These are phyloP conservation scores for Watsonalla cultraria DNA, from an alignment of 2,888 invertebrate species.

Conservation along the genomic window DNA sequence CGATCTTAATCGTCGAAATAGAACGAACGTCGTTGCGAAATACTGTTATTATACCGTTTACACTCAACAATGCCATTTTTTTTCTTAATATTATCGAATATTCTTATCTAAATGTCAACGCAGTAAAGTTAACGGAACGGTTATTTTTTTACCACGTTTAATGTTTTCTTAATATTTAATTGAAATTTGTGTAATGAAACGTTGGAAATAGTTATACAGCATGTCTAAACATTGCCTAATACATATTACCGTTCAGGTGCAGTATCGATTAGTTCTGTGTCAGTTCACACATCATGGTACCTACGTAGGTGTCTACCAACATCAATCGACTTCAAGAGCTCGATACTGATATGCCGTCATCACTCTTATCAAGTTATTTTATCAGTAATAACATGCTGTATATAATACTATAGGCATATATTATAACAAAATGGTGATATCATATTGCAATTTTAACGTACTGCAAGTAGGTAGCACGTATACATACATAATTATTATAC, in stretches of 20 bases:
- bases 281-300: too few relatives aligned
- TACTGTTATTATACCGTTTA: conserved; percentile 25
- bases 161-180: background rate
- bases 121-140: conserved; percentile 4
- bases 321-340: background rate
- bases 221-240: background rate
- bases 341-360: background rate
- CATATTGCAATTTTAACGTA: background rate
- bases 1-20: conserved; percentile 37
- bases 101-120: conserved; percentile 23
- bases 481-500: conserved; percentile 13
- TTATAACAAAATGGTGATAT: too few relatives aligned
- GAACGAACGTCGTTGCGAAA: conserved; percentile 33
- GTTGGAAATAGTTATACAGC: background rate
- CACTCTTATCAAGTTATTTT: background rate
- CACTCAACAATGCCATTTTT: conserved; percentile 13
- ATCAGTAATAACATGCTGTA: background rate
- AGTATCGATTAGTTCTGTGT: background rate
- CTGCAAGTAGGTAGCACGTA: background rate
- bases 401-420: background rate
- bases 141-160: background rate
- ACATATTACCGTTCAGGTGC: background rate
- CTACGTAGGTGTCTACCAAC: background rate
- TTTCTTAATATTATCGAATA: conserved; percentile 13
- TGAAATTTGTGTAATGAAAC: background rate